Evolutionary conservation across 2,888 invertebrate genomes (phyloP), one percentile per base, ranked within the genome.

Genomic region (Aethes cnicana): DNA sequence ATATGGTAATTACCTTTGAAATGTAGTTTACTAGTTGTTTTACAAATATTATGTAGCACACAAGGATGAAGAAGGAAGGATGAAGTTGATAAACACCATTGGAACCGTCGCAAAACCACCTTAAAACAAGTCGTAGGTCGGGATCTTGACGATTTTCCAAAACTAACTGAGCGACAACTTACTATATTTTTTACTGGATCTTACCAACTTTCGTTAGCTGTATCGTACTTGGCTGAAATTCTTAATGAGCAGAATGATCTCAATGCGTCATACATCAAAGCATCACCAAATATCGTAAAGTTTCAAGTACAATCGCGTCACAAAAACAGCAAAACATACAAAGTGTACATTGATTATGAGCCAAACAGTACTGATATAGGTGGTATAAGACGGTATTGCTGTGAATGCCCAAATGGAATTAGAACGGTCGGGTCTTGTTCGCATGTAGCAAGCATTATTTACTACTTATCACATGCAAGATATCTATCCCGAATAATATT

Each of bases 241-340:
- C 30, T 30, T 30, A 30, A 30, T 30, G 30, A 30, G 30, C 30
- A 30, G 30, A 30, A 30, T 30, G 30, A 30, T 14, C 30, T 30
- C 14, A 14, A 30, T 30, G 30, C 30, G 7, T 30, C 30, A 30
- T 30, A 30, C 30, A 14, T 30, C 30, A 30, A 30, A 30, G 30
- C 30, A 30, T 30, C 30, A 30, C 30, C 30, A 30, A 30, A 30
- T 30, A 30, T 30, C 14, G 30, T 30, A 14, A 30, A 14, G 30
- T 30, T 30, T 5, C 30, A 30, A 30, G 30, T 30, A 30, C 2
- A 30, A 30, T 30, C 30, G 14, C 30, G 30, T 30, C 30, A 30
- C 30, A 30, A 14, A 30, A 30, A 30, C 30, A 30, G 30, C 30
- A 30, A 30, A 30, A 30, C 30, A 4, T 30, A 30, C 30, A 30